phyloP scores from a whole-genome alignment of 2,797 vertebrate genomes.

The Brotula barbata region DNA sequence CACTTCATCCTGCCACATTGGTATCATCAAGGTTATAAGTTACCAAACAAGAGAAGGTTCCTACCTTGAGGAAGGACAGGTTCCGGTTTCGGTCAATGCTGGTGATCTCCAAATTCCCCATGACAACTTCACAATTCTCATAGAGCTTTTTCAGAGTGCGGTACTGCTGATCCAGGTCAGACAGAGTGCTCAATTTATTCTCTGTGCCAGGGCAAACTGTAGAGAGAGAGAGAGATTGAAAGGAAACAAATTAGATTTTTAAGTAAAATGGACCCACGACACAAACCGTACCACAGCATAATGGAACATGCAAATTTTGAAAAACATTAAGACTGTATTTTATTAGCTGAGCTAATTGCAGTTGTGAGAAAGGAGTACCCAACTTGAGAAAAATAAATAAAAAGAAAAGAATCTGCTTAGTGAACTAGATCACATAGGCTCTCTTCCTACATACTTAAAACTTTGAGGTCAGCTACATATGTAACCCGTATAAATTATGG shows the following conservation, averaged over 20 bases:
- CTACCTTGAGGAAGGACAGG: conserved; percentile 95
- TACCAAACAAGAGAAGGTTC: too few relatives aligned
- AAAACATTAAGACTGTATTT: too few relatives aligned
- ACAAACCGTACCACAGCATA: too few relatives aligned
- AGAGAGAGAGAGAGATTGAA: too few relatives aligned
- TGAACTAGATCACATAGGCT: too few relatives aligned
- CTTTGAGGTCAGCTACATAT: conserved; percentile 18
- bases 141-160: conserved; percentile 94
- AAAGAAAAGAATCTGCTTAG: too few relatives aligned
- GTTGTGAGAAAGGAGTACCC: too few relatives aligned
- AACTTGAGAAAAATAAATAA: too few relatives aligned
- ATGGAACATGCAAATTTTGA: too few relatives aligned
- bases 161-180: conserved; percentile 97
- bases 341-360: too few relatives aligned
- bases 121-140: conserved; percentile 97
- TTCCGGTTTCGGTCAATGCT: conserved; percentile 94
- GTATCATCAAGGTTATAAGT: too few relatives aligned
- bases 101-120: conserved; percentile 99
- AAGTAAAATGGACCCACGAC: conserved; percentile 11
- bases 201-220: conserved; percentile 94
- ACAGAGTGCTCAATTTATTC: conserved; percentile 97
- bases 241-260: not conserved
- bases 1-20: too few relatives aligned
- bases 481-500: not conserved
- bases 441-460: conserved; percentile 3